These are phyloP conservation scores for Glomeris maerens DNA, from an alignment of 1,140 invertebrate species.

Conservation along the genomic window DNA sequence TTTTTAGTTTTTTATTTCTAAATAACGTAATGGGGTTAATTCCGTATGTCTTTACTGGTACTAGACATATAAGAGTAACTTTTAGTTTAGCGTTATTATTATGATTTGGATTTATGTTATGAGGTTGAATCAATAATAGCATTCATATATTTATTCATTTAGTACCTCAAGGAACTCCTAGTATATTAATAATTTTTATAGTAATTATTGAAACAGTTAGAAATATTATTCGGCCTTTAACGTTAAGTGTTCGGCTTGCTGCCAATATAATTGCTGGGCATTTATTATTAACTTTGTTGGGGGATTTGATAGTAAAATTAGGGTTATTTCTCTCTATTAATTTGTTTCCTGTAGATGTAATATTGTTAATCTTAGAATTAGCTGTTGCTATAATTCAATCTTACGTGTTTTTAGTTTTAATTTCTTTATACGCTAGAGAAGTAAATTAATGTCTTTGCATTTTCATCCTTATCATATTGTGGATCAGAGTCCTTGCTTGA, in stretches of 20 bases:
- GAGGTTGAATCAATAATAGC: conserved; percentile 26
- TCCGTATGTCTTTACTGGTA: conserved; percentile 47
- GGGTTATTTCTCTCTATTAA: background rate
- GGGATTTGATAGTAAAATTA: conserved; percentile 20
- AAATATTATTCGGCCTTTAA: conserved; percentile 42
- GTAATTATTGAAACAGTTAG: conserved; percentile 32
- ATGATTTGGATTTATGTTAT: conserved; percentile 44
- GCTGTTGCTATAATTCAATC: conserved; percentile 40
- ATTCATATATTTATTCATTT: conserved; percentile 43
- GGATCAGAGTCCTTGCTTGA: conserved; percentile 5
- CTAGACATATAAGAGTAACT: conserved; percentile 41
- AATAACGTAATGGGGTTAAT: conserved; percentile 49
- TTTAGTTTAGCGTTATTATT: conserved; percentile 39
- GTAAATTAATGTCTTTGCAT: conserved; percentile 18
- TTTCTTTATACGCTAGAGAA: conserved; percentile 38
- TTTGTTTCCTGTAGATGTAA: conserved; percentile 15
- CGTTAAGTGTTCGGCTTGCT: conserved; percentile 44
- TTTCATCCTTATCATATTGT: conserved; percentile 8
- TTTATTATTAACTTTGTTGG: conserved; percentile 39
- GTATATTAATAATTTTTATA: conserved; percentile 35
- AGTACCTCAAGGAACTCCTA: conserved; percentile 42
- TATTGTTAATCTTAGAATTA: conserved; percentile 36
- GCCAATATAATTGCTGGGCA: conserved; percentile 55
- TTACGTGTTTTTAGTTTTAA: conserved; percentile 39
- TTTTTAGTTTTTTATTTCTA: conserved; percentile 34